These are phyloP conservation scores for Zalophus californianus DNA, from an alignment of 2,797 vertebrate genomes.

Conservation along the genomic window DNA sequence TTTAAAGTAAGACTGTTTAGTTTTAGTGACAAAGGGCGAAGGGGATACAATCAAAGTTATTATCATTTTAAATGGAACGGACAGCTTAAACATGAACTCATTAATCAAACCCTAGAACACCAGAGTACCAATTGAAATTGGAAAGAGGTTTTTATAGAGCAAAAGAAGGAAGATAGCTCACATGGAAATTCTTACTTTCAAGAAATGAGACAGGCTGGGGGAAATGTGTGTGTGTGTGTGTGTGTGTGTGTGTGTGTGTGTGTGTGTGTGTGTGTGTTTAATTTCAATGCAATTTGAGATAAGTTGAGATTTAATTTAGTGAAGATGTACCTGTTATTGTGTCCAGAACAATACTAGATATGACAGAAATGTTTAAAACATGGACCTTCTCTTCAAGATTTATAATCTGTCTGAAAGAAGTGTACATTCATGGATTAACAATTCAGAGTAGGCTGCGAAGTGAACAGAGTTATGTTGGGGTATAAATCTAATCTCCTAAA, in stretches of 20 bases:
- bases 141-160: conserved; percentile 69
- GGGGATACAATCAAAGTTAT: conserved; percentile 78
- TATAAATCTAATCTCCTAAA: background rate
- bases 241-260: background rate
- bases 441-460: background rate
- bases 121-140: conserved; percentile 65
- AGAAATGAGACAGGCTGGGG: background rate
- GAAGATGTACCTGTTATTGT: background rate
- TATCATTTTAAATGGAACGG: conserved; percentile 76
- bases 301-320: conserved; percentile 42
- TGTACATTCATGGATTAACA: background rate
- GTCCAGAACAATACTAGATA: background rate
- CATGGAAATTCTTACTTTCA: conserved; percentile 53
- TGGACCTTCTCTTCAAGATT: background rate
- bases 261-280: background rate
- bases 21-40: conserved; percentile 73
- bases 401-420: background rate
- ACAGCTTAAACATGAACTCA: conserved; percentile 76
- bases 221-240: background rate
- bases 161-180: conserved; percentile 56
- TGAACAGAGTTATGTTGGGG: background rate
- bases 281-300: background rate
- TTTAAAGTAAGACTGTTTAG: conserved; percentile 65
- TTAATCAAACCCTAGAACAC: conserved; percentile 76
- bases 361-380: conserved; percentile 42